phyloP scores from a whole-genome alignment of 2,888 invertebrate species.

The Watsonalla cultraria region DNA sequence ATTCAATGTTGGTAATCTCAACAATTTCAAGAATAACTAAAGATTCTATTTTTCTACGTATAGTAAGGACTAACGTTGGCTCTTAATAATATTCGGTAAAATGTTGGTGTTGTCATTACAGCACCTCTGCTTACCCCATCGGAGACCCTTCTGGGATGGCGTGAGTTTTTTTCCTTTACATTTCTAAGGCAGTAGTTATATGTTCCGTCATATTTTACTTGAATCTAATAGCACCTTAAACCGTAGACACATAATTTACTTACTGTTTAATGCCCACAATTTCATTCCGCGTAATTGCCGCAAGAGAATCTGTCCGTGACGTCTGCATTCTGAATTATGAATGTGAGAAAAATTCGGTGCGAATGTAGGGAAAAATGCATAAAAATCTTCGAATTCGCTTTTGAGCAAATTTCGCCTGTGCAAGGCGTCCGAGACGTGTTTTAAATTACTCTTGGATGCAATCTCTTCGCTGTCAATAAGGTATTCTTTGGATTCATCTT shows the following conservation, averaged over 20 bases:
- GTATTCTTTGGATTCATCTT: slow-evolving; percentile 29
- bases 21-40: too few species aligned
- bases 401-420: slow-evolving; percentile 63
- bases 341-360: slow-evolving; percentile 83
- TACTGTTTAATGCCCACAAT: slow-evolving; percentile 86
- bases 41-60: too few species aligned
- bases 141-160: too few species aligned
- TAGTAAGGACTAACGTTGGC: too few species aligned
- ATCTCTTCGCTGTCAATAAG: slow-evolving; percentile 31
- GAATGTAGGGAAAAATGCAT: slow-evolving; percentile 83
- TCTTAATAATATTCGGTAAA: too few species aligned
- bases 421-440: slow-evolving; percentile 59
- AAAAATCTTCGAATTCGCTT: slow-evolving; percentile 80
- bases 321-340: slow-evolving; percentile 81
- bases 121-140: too few species aligned
- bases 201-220: too few species aligned
- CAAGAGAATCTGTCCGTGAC: slow-evolving; percentile 83
- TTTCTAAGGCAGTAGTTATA: not conserved
- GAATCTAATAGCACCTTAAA: slow-evolving; percentile 6
- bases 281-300: slow-evolving; percentile 83
- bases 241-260: slow-evolving; percentile 41
- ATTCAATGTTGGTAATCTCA: too few species aligned
- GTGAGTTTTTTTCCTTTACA: not conserved
- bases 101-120: too few species aligned
- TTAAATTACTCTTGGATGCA: slow-evolving; percentile 39